Percentiles rank a stretch among this genome's conserved stretches.
These are phyloP conservation scores for Etheostoma nigrum DNA, from an alignment of 2,797 vertebrate species.

Conservation along the genomic window DNA sequence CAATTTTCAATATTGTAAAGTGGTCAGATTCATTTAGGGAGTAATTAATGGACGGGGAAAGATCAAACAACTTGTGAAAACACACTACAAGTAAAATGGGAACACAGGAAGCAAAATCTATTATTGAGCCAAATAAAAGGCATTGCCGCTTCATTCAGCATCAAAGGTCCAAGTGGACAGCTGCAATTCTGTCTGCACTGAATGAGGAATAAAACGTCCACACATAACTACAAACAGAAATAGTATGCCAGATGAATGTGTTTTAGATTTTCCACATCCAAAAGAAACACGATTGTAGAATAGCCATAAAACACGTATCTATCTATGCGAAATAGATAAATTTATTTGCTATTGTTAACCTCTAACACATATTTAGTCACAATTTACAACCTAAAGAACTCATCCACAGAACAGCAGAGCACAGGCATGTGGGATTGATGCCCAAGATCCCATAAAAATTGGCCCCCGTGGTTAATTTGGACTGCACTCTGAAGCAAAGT, in stretches of 20 bases:
- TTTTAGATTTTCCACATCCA: constrained; percentile 2
- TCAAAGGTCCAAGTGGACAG: constrained; percentile 66
- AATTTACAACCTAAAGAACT: constrained; percentile 5
- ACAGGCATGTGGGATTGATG: constrained; percentile 25
- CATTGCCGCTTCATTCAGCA: constrained; percentile 49
- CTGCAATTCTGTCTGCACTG: constrained; percentile 35
- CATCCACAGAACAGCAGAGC: not conserved
- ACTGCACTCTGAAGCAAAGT: constrained; percentile 6
- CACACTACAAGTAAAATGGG: constrained; percentile 4
- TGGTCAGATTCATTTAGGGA: constrained; percentile 18
- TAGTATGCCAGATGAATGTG: not conserved
- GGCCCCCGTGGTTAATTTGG: not conserved
- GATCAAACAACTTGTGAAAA: constrained; percentile 49
- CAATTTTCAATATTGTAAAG: not conserved
- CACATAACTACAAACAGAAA: not conserved
- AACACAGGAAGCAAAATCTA: constrained; percentile 19
- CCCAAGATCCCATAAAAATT: constrained; percentile 28
- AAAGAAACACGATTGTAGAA: not conserved
- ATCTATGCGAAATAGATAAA: not conserved
- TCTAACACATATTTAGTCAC: constrained; percentile 5
- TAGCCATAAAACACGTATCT: no score
- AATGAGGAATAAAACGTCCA: constrained; percentile 8
- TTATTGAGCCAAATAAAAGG: constrained; percentile 56
- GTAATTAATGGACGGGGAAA: constrained; percentile 39
- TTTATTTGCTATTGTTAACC: not conserved